Percentiles rank a stretch among this genome's conserved stretches.
Conservation (phyloP, 2,797 vertebrate genomes). For the Falco novaeseelandiae region DNA sequence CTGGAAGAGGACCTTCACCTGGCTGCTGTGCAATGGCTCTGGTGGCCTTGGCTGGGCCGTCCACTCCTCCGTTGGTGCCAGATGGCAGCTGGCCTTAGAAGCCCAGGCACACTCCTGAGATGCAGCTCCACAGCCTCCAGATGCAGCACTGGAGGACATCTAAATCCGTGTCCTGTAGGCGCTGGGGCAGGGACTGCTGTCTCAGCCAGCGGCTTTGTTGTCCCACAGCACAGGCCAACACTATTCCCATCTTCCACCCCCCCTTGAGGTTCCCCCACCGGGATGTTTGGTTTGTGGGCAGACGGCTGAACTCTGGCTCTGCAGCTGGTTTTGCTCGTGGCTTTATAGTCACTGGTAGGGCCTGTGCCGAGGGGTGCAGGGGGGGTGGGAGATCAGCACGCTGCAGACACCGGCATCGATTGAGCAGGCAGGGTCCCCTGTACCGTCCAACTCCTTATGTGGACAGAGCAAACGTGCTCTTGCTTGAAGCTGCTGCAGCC, state of each 20-base stretch:
- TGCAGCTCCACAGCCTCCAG: neutral
- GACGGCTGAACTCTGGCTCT: neutral
- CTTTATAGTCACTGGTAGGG: neutral
- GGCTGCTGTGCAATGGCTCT: neutral
- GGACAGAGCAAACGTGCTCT: neutral
- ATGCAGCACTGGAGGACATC: neutral
- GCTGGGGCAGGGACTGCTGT: neutral
- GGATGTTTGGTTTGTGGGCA: neutral
- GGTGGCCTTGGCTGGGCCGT: neutral
- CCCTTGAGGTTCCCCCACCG: neutral
- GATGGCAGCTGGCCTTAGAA: neutral
- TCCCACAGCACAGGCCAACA: neutral
- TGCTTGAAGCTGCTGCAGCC: neutral
- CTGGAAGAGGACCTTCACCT: neutral
- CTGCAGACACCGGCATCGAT: neutral
- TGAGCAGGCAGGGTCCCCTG: neutral
- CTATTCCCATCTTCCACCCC: neutral
- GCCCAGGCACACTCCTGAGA: neutral
- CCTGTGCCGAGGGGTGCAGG: neutral
- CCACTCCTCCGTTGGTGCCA: too few relatives aligned
- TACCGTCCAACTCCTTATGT: fast-evolving
- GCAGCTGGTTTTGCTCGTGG: neutral
- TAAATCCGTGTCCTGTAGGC: neutral
- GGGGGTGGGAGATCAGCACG: neutral
- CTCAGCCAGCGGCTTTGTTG: neutral